Conservation (phyloP, 1,140 invertebrate genomes). For the Papilio polytes region DNA sequence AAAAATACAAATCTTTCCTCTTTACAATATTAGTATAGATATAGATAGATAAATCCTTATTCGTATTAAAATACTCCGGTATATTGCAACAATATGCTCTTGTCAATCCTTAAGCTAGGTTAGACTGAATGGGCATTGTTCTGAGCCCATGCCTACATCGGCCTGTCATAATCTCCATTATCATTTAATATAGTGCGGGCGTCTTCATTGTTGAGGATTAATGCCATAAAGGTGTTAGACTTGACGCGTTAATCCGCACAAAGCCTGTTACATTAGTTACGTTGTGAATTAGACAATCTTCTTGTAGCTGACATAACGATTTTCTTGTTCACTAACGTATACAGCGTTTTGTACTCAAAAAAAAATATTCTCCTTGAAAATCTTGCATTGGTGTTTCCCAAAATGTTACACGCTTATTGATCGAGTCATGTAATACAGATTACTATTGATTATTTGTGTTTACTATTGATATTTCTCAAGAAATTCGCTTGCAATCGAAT, state of each 20-base stretch:
- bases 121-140: slow-evolving; percentile 29
- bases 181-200: slow-evolving; percentile 59
- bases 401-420: too few species aligned
- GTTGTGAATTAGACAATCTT: slow-evolving; percentile 36
- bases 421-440: too few species aligned
- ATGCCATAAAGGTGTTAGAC: slow-evolving; percentile 52
- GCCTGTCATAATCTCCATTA: slow-evolving; percentile 53
- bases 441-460: not conserved
- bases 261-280: slow-evolving; percentile 37
- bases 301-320: slow-evolving; percentile 19
- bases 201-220: slow-evolving; percentile 60
- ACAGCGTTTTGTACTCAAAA: too few species aligned
- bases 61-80: not conserved
- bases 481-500: slow-evolving; percentile 29
- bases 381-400: too few species aligned
- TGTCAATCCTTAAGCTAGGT: slow-evolving; percentile 35
- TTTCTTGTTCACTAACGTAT: not conserved
- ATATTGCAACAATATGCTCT: not conserved
- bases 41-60: too few species aligned
- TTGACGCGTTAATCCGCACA: slow-evolving; percentile 50
- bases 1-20: too few species aligned
- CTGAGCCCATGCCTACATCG: slow-evolving; percentile 35
- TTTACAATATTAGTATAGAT: too few species aligned
- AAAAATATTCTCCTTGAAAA: too few species aligned
- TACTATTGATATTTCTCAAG: not conserved